These are phyloP conservation scores for Heliconius hortense DNA, from an alignment of 2,888 invertebrate species.

Conservation along the genomic window DNA sequence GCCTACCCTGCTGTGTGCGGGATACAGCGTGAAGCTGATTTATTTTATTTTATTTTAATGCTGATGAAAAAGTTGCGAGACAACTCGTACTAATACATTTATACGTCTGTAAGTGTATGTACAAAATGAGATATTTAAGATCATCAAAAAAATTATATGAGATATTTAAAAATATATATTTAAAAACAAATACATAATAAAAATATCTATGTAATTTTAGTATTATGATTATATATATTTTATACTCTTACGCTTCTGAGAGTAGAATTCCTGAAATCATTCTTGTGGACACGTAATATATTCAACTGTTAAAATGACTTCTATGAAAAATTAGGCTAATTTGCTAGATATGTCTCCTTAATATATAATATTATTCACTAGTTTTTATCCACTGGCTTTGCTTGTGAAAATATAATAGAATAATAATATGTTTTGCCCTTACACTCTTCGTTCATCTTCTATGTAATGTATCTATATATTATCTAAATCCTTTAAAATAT, in stretches of 20 bases:
- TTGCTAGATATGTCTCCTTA: not conserved
- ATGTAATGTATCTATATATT: no score
- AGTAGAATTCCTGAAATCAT: conserved; percentile 4
- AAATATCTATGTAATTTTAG: no score
- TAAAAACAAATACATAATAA: no score
- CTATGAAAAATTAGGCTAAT: conserved; percentile 22
- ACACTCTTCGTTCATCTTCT: no score
- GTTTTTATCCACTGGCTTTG: not conserved
- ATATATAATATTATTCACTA: not conserved
- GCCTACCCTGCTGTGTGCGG: no score
- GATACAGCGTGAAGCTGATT: no score
- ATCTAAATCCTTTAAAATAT: no score
- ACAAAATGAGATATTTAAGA: not conserved
- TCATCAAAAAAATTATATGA: no score
- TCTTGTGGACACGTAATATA: conserved; percentile 3
- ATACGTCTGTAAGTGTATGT: not conserved
- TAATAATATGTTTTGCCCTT: not conserved
- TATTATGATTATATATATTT: not conserved
- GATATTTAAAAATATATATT: no score
- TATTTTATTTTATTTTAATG: no score
- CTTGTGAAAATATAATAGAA: not conserved
- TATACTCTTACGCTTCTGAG: not conserved
- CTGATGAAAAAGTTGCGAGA: no score
- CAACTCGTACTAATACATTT: no score
- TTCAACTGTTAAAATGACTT: conserved; percentile 8